Base-by-base conservation (phyloP, 1,140 invertebrate genomes). In the Patella vulgata region DNA sequence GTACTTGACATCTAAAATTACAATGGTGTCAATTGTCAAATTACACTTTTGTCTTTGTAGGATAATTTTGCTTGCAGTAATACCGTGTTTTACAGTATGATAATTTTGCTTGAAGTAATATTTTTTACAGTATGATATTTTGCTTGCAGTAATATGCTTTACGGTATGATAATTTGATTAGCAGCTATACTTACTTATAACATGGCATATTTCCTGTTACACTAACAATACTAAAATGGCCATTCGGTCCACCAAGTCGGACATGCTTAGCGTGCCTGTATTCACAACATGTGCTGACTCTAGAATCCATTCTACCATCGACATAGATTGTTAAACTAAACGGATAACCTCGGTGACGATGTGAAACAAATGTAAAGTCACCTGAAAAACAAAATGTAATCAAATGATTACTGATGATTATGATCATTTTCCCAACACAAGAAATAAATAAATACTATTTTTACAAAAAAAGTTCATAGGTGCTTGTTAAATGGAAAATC, bases 241-340 rank as follows among this genome's bases (percentile, higher is more conserved):
- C 83, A 53, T 75, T 66, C 42, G 77, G 75, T 5, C 82, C 82
- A 9, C 83, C 84, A 21, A 85, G 71, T 50, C 73, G 72, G 12
- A 64, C 66, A 17, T 82, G 81, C 14, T 70, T 65, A 17, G 55
- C 63, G 62, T 85, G 83, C 47, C 80, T 77, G 55, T 80, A 84
- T 65, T 85, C 84, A 65, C 84, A 85, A 68, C 84, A 85, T 3
- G 79, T 78, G 59, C 81, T 84, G 31, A 85, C 68, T 31, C 80
- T 68, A 36, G 70, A 73, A 67, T 84, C 77, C 30, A 78, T 63
- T 27, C 79, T 57, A 19, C 81, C 79, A 63, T 85, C 80, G 8
- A 85, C 66, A 63, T 82, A 84, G 27, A 85, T 61, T 0, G 82
- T 78, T 57, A 85, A 62, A 58, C 81, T 80, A 72, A 85, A 85